These are phyloP conservation scores for Manis javanica DNA, from an alignment of 2,797 vertebrate species.

Conservation along the genomic window DNA sequence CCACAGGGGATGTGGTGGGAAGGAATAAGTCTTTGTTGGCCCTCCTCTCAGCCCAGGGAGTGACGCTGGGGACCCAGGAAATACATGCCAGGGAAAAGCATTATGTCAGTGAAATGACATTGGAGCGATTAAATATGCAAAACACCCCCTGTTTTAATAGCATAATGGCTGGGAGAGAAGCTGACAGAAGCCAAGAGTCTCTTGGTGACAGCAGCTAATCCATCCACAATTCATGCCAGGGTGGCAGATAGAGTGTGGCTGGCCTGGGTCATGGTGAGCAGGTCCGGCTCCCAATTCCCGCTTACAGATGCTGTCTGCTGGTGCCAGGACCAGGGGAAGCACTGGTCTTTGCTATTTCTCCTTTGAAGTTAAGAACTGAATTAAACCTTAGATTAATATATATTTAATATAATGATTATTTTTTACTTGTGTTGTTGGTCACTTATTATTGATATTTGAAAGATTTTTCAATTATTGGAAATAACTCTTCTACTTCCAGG, in stretches of 20 bases:
- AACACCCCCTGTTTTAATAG: slow-evolving; percentile 75
- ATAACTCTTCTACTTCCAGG: neutral
- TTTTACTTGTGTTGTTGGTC: neutral
- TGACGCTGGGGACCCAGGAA: slow-evolving; percentile 43
- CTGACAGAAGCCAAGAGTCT: slow-evolving; percentile 63
- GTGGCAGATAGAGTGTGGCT: neutral
- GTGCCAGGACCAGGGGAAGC: neutral
- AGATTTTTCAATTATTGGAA: neutral
- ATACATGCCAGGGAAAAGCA: slow-evolving; percentile 59
- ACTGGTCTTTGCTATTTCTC: neutral
- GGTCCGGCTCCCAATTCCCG: accelerated
- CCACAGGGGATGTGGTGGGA: slow-evolving; percentile 54
- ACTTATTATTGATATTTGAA: slow-evolving; percentile 28
- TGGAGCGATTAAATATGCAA: slow-evolving; percentile 77
- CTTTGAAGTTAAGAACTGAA: neutral
- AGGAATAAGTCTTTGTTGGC: slow-evolving; percentile 62
- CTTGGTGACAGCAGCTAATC: slow-evolving; percentile 31
- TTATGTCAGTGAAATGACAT: slow-evolving; percentile 77
- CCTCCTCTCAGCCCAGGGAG: slow-evolving; percentile 66
- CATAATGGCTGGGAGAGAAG: slow-evolving; percentile 59
- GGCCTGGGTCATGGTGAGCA: neutral
- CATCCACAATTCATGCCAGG: neutral
- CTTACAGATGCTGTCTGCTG: neutral
- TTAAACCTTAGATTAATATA: neutral
- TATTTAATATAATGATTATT: neutral